Conservation (phyloP, 2,888 invertebrate genomes). For the Eustalomyia histrio region DNA sequence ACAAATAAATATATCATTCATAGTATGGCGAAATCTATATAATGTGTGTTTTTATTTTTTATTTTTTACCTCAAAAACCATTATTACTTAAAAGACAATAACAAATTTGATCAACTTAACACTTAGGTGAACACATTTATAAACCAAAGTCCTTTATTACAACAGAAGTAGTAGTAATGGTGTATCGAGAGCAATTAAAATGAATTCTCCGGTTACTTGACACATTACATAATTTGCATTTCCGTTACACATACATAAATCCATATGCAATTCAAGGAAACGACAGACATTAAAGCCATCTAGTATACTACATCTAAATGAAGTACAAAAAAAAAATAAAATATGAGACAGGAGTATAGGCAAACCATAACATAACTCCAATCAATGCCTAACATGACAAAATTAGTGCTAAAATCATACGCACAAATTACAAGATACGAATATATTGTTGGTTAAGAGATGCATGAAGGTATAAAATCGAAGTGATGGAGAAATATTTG, state of each 20-base stretch:
- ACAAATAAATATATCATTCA: too few relatives aligned
- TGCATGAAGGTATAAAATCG: not conserved
- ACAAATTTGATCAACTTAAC: constrained; percentile 61
- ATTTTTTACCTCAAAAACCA: constrained; percentile 31
- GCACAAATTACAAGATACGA: constrained; percentile 51
- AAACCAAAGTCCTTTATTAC: constrained; percentile 57
- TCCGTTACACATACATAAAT: constrained; percentile 68
- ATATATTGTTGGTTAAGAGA: not conserved
- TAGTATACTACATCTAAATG: not conserved
- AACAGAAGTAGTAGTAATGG: constrained; percentile 49
- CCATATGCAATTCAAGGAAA: constrained; percentile 2
- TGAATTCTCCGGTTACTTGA: constrained; percentile 78
- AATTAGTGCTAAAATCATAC: constrained; percentile 65
- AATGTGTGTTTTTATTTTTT: not conserved
- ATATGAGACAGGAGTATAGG: constrained; percentile 46
- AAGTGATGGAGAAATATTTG: constrained; percentile 7
- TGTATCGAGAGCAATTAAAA: constrained; percentile 77
- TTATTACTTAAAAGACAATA: constrained; percentile 30
- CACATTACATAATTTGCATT: constrained; percentile 78
- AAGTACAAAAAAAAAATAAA: too few relatives aligned
- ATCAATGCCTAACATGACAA: constrained; percentile 66
- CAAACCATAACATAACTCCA: constrained; percentile 65
- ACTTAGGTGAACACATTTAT: constrained; percentile 50
- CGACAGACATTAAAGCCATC: not conserved
- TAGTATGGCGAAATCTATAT: too few relatives aligned